Percentiles rank a stretch among this genome's conserved stretches.
Conservation (phyloP, 1,140 invertebrate genomes). For the Heliothis subflexa region DNA sequence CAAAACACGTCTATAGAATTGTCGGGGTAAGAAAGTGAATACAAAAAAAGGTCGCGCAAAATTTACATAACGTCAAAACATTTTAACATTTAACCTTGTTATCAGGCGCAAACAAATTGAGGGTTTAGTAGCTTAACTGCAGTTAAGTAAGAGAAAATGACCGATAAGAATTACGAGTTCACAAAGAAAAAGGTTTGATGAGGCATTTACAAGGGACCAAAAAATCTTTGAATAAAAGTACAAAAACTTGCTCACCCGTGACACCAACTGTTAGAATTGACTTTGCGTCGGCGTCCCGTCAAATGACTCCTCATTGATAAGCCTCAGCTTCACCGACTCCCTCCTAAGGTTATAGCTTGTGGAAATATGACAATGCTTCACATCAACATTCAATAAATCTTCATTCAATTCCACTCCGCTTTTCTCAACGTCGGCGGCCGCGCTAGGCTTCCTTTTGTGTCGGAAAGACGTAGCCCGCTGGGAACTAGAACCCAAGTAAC, state of each 20-base stretch:
- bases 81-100: slow-evolving; percentile 34
- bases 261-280: slow-evolving; percentile 82
- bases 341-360: slow-evolving; percentile 83
- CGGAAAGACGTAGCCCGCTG: slow-evolving; percentile 76
- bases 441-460: slow-evolving; percentile 81
- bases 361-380: slow-evolving; percentile 82
- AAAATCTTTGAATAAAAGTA: slow-evolving; percentile 29
- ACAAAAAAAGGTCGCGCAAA: neutral
- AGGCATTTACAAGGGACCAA: neutral
- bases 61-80: slow-evolving; percentile 43
- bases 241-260: slow-evolving; percentile 65
- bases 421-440: slow-evolving; percentile 79
- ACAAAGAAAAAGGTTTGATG: neutral
- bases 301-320: slow-evolving; percentile 85
- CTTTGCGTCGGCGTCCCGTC: slow-evolving; percentile 73
- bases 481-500: slow-evolving; percentile 77
- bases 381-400: slow-evolving; percentile 78
- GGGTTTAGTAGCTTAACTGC: neutral
- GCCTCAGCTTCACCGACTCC: slow-evolving; percentile 81
- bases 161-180: neutral
- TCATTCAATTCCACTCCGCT: slow-evolving; percentile 83
- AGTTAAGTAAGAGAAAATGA: neutral
- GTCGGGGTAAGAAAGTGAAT: neutral
- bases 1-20: no score
- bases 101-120: slow-evolving; percentile 23